Evolutionary conservation across 2,113 vertebrate species (phyloP).

Genomic region (Apodemus sylvaticus): DNA sequence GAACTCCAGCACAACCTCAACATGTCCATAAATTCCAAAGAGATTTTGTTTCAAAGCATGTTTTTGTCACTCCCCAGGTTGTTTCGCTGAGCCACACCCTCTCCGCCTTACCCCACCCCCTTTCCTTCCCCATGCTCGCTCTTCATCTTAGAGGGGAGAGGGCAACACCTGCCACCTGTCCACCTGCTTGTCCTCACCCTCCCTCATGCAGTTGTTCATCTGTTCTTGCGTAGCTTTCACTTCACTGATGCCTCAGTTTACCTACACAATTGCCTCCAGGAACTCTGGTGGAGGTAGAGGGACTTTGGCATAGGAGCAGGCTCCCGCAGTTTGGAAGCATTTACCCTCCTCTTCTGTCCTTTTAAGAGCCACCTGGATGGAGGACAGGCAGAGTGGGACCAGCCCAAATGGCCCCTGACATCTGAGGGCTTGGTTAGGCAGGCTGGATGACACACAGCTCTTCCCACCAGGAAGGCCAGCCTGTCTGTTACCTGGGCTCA

Average conservation of each 20-base stretch:
- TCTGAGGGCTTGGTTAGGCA: background rate
- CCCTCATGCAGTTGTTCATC: background rate
- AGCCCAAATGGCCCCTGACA: background rate
- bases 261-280: background rate
- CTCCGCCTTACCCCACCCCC: background rate
- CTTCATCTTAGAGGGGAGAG: background rate
- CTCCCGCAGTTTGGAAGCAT: fast-evolving
- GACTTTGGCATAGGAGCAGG: background rate
- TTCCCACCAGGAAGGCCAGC: background rate
- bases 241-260: background rate
- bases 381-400: background rate
- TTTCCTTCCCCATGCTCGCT: background rate
- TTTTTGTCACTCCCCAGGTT: background rate
- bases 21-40: background rate
- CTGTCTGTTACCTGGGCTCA: background rate
- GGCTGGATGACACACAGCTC: background rate
- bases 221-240: background rate
- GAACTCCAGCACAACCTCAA: background rate
- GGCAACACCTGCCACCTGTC: background rate
- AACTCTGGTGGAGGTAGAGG: fast-evolving
- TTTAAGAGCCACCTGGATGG: background rate
- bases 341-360: background rate
- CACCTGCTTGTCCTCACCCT: no score
- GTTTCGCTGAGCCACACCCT: background rate
- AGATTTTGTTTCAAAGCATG: background rate